These are phyloP conservation scores for Ophiodon elongatus DNA, from an alignment of 2,113 vertebrate species.

Conservation along the genomic window DNA sequence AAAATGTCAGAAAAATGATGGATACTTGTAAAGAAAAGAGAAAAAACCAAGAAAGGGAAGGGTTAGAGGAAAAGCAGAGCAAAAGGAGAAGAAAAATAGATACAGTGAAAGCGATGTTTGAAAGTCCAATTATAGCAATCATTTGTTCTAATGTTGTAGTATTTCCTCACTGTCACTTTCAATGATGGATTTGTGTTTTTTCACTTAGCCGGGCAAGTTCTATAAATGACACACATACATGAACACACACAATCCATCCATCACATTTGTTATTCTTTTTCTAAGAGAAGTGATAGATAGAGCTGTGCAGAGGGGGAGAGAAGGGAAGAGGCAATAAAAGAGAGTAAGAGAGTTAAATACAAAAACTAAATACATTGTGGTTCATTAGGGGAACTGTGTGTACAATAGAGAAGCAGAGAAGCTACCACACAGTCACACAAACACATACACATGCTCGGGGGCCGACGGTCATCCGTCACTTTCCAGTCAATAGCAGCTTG, in stretches of 20 bases:
- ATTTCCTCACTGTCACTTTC: constrained; percentile 42
- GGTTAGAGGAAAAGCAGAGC: constrained; percentile 2
- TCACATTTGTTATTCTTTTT: constrained; percentile 35
- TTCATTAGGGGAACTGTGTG: constrained; percentile 10
- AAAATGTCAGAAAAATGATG: not conserved
- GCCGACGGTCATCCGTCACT: constrained; percentile 89
- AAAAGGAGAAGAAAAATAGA: constrained; percentile 14
- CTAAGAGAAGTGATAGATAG: constrained; percentile 1
- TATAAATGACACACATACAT: constrained; percentile 27
- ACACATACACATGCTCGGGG: constrained; percentile 53
- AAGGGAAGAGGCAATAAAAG: not conserved
- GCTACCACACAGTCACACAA: constrained; percentile 37
- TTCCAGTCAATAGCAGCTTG: constrained; percentile 94
- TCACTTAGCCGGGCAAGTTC: constrained; percentile 3
- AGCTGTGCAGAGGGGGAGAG: not conserved
- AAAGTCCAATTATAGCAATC: constrained; percentile 26
- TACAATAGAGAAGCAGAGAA: constrained; percentile 3
- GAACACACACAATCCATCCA: constrained; percentile 37
- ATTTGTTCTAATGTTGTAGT: constrained; percentile 34
- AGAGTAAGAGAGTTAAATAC: not conserved
- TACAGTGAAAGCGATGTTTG: constrained; percentile 13
- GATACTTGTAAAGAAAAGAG: constrained; percentile 10
- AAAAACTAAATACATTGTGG: constrained; percentile 1
- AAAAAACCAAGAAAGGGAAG: not conserved
- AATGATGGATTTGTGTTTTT: constrained; percentile 44